Conservation (phyloP, 1,140 invertebrate genomes). For the Chionoecetes opilio region DNA sequence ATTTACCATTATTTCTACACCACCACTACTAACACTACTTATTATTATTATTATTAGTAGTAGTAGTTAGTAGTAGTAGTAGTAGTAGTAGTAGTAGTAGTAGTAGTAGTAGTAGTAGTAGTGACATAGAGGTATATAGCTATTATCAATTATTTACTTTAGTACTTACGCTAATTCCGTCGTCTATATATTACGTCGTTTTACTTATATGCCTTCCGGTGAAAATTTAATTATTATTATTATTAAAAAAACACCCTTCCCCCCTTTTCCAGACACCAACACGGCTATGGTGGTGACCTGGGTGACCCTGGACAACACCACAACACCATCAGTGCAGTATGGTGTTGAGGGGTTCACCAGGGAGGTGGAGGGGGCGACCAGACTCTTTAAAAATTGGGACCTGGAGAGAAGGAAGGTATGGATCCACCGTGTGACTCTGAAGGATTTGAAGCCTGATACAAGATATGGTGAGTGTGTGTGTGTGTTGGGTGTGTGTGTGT, state of each 20-base stretch:
- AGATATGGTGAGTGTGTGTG: conserved; percentile 64
- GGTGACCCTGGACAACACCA: conserved; percentile 30
- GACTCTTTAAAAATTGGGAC: conserved; percentile 49
- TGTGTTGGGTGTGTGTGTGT: too few relatives aligned
- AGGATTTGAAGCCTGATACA: conserved; percentile 29
- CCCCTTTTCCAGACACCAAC: conserved; percentile 42
- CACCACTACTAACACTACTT: too few relatives aligned
- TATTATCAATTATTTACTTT: too few relatives aligned
- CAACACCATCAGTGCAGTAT: conserved; percentile 33
- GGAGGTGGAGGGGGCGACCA: background rate
- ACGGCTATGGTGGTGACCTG: conserved; percentile 63
- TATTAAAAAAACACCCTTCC: too few relatives aligned
- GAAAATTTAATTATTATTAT: too few relatives aligned
- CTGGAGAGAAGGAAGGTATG: conserved; percentile 40
- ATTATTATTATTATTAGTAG: too few relatives aligned
- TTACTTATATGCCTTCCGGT: too few relatives aligned
- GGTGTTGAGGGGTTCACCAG: background rate
- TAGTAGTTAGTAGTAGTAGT: background rate
- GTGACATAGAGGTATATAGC: too few relatives aligned
- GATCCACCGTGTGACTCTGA: conserved; percentile 60
- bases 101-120: conserved; percentile 8
- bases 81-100: background rate
- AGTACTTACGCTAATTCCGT: too few relatives aligned
- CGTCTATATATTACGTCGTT: too few relatives aligned
- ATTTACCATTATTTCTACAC: too few relatives aligned